Conservation (phyloP, 2,113 vertebrate species). For the Thamnaconus septentrionalis region DNA sequence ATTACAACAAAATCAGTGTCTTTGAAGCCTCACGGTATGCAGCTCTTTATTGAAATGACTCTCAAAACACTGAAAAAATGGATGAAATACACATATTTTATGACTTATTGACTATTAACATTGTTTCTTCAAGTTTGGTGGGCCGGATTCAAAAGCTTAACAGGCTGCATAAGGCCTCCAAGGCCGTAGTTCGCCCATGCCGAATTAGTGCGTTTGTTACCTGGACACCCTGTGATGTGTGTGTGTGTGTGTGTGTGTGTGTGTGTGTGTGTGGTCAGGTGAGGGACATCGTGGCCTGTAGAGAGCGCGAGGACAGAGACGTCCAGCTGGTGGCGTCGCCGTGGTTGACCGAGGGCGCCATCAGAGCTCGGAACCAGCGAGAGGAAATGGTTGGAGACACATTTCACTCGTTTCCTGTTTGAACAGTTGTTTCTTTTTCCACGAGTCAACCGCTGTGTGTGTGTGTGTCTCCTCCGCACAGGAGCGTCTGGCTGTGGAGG, state of each 20-base stretch:
- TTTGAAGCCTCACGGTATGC: too few relatives aligned
- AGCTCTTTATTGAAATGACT: too few relatives aligned
- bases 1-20: too few relatives aligned
- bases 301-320: slow-evolving; percentile 72
- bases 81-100: too few relatives aligned
- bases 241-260: not conserved
- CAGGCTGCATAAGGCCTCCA: too few relatives aligned
- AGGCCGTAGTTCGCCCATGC: too few relatives aligned
- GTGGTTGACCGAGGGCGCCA: slow-evolving; percentile 72
- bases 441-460: not conserved
- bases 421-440: not conserved
- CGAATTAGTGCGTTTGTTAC: too few relatives aligned
- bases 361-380: slow-evolving; percentile 53
- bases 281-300: slow-evolving; percentile 72
- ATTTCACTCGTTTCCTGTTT: too few relatives aligned
- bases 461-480: not conserved
- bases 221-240: not conserved
- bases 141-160: too few relatives aligned
- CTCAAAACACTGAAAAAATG: too few relatives aligned
- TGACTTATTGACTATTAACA: too few relatives aligned
- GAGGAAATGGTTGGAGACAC: slow-evolving; percentile 72
- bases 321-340: slow-evolving; percentile 71
- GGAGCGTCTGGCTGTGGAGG: not conserved
- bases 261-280: slow-evolving; percentile 68
- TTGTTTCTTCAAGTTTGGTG: too few relatives aligned